These are phyloP conservation scores for Triplophysa rosa DNA, from an alignment of 2,113 vertebrate genomes.

Conservation along the genomic window DNA sequence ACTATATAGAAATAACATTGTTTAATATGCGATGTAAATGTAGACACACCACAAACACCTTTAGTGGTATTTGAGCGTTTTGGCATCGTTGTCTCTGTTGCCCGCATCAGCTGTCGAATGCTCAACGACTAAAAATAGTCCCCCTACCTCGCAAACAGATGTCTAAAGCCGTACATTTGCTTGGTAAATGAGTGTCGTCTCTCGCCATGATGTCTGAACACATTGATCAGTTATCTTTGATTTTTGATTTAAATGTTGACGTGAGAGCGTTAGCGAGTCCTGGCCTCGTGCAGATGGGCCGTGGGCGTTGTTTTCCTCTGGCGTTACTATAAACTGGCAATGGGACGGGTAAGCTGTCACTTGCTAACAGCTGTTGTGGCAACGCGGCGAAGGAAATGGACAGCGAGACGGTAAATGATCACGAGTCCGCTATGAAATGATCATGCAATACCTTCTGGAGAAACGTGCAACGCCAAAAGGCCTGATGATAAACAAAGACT, in stretches of 20 bases:
- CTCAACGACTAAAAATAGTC: slow-evolving; percentile 66
- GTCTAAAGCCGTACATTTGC: slow-evolving; percentile 57
- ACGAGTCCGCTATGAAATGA: slow-evolving; percentile 59
- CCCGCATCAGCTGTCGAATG: slow-evolving; percentile 61
- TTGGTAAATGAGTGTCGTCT: slow-evolving; percentile 49
- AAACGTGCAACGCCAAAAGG: slow-evolving; percentile 9
- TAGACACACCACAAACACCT: slow-evolving; percentile 30
- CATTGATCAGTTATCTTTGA: slow-evolving; percentile 64
- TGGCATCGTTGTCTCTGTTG: slow-evolving; percentile 47
- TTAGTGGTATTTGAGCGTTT: slow-evolving; percentile 43
- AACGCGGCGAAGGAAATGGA: slow-evolving; percentile 44
- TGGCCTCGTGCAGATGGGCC: slow-evolving; percentile 54
- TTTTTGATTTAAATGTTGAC: not conserved
- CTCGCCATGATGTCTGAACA: slow-evolving; percentile 55
- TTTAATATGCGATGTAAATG: not conserved
- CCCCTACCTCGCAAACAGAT: slow-evolving; percentile 62
- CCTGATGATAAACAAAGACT: slow-evolving; percentile 46
- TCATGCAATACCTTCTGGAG: slow-evolving; percentile 55
- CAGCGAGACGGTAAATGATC: slow-evolving; percentile 51
- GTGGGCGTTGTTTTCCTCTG: slow-evolving; percentile 70
- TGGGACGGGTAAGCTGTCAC: slow-evolving; percentile 52
- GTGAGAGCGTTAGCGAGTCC: slow-evolving; percentile 25
- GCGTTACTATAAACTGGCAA: slow-evolving; percentile 49
- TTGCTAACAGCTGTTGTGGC: slow-evolving; percentile 50
- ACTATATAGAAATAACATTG: not conserved